phyloP scores from a whole-genome alignment of 2,113 vertebrate species.

The Sminthopsis crassicaudata region DNA sequence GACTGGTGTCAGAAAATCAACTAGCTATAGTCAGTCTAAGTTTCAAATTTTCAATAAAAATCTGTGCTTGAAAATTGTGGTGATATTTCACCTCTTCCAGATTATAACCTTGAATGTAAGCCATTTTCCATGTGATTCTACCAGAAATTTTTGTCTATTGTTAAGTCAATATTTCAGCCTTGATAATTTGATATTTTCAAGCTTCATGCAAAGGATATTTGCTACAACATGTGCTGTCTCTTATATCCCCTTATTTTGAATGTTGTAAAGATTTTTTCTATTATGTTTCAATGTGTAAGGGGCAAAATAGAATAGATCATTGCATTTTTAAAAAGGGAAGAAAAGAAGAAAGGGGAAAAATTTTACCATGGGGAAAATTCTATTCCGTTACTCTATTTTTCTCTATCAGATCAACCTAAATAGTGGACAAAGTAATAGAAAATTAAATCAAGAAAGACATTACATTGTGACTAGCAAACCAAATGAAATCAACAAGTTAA shows the following conservation, averaged over 20 bases:
- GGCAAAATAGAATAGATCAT: accelerated
- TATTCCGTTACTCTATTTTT: neutral
- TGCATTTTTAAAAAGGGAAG: accelerated
- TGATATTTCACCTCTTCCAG: neutral
- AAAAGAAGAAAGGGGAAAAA: neutral
- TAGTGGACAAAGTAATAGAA: neutral
- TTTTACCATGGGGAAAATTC: neutral
- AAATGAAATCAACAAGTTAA: neutral
- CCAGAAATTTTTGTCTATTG: neutral
- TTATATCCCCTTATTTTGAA: neutral
- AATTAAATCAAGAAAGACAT: neutral
- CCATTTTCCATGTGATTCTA: neutral
- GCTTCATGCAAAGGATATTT: neutral
- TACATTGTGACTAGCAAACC: neutral
- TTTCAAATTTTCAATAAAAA: neutral
- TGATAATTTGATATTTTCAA: conserved; percentile 14
- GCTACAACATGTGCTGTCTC: conserved; percentile 19
- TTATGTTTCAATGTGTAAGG: neutral
- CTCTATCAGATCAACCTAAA: neutral
- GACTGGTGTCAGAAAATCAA: neutral
- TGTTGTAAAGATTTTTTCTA: neutral
- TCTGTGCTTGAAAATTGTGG: neutral
- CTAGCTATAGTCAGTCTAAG: neutral
- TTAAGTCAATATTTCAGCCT: neutral
- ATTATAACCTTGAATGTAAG: neutral